Evolutionary conservation across 2,797 vertebrate genomes (phyloP), one percentile per base, ranked within the genome.

Genomic region (Aselliscus stoliczkanus): DNA sequence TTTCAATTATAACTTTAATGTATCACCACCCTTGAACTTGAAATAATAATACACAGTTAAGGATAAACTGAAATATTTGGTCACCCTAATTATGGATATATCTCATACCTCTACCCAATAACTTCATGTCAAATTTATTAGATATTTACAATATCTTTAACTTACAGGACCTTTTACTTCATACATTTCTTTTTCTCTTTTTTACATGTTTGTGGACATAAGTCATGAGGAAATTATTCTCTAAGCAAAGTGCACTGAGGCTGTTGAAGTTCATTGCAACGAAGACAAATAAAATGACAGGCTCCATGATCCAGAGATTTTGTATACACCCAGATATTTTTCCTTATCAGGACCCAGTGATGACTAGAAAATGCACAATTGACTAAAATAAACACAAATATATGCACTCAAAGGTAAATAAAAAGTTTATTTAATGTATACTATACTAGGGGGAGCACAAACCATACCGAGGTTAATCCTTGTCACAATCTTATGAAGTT

Each of bases 1-100:
- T 37, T 89, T 93, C 89, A 60, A 65, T 72, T 72, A 54, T 79
- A 67, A 13, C 25, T 82, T 73, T 34, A 52, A 9, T 79, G 44
- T 93, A 76, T 54, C 14, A 52, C 3, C 6, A 70, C 2, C 50
- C 54, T 44, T 92, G 47, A 82, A 75, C 29, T 80, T 82, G 18
- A 79, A 88, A 77, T 60, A 62, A 77, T 60, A 62, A 9, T 17
- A 23, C 34, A 4, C 0, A 58, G 62, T 89, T 72, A 88, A 88
- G 44, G 18, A 11, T 88, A 80, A 25, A 3, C 18, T 58, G 11
- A 86, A n/a, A 27, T 79, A 25, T 81, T 64, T 52, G 15, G 2
- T 67, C 25, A 88, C 2, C 2, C 31, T 83, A 80, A 70, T 90
- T 86, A 75, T 31, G 15, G 21, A 34, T 73, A 34, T 73, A 56